A percentile compares a stretch with the other conserved stretches of the same genome.
These are phyloP conservation scores for Philopedon plagiatum DNA, from an alignment of 2,888 invertebrate genomes.

Conservation along the genomic window DNA sequence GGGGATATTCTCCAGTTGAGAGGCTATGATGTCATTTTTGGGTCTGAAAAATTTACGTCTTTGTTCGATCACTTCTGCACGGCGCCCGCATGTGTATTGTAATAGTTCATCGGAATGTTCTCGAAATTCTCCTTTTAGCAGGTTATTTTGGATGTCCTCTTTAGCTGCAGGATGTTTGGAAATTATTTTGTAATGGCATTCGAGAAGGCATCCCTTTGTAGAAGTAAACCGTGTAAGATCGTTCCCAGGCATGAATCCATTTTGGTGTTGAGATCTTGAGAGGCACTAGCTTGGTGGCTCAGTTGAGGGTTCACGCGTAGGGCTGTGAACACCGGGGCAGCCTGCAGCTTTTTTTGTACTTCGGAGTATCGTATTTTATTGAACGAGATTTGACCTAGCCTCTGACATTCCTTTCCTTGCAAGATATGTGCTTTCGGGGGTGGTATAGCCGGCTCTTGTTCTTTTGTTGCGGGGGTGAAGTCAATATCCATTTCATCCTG, in stretches of 20 bases:
- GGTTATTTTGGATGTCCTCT: background rate
- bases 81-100: too few relatives aligned
- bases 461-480: too few relatives aligned
- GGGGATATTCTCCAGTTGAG: background rate
- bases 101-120: background rate
- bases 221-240: background rate
- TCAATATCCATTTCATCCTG: too few relatives aligned
- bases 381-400: background rate
- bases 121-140: background rate
- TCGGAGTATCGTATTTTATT: slow-evolving; percentile 17
- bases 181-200: background rate
- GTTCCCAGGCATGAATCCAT: background rate
- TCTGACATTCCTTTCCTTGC: slow-evolving; percentile 14
- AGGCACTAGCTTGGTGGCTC: background rate
- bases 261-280: background rate
- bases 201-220: background rate
- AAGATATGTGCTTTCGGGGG: slow-evolving; percentile 12
- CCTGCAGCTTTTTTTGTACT: slow-evolving; percentile 21
- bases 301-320: background rate
- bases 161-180: background rate
- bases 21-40: background rate
- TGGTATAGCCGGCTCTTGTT: slow-evolving; percentile 11
- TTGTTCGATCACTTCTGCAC: too few relatives aligned
- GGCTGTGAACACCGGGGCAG: background rate
- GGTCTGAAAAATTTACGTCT: too few relatives aligned